phyloP scores from a whole-genome alignment of 1,140 invertebrate species.

The Ganaspis sp. region DNA sequence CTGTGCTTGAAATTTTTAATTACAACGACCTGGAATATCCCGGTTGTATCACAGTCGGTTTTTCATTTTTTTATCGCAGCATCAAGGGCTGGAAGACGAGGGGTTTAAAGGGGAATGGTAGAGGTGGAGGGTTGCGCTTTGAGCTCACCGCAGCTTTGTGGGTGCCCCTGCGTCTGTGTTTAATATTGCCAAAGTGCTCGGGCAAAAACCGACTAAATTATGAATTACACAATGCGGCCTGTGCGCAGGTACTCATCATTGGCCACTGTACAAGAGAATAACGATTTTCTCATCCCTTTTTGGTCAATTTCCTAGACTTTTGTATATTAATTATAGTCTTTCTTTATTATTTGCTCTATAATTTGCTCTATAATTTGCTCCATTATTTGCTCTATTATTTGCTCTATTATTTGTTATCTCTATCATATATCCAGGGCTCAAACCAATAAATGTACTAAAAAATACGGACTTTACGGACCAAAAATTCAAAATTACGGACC shows the following conservation, averaged over 20 bases:
- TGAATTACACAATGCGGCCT: conserved; percentile 56
- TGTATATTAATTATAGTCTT: not conserved
- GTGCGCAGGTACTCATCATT: conserved; percentile 54
- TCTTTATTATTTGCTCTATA: too few relatives aligned
- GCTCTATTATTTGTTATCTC: too few relatives aligned
- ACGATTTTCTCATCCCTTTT: not conserved
- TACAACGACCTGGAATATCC: conserved; percentile 21
- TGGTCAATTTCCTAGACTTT: not conserved
- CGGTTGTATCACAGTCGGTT: conserved; percentile 7
- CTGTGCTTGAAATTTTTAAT: not conserved
- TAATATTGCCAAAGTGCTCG: conserved; percentile 71
- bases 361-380: too few relatives aligned
- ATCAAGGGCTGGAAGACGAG: conserved; percentile 24
- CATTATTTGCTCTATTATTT: too few relatives aligned
- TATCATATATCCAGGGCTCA: too few relatives aligned
- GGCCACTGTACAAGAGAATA: conserved; percentile 43
- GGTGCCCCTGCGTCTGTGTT: conserved; percentile 60
- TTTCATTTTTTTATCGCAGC: conserved; percentile 38
- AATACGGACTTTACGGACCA: too few relatives aligned
- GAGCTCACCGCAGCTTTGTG: conserved; percentile 67
- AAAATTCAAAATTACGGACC: too few relatives aligned
- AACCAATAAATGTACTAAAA: too few relatives aligned
- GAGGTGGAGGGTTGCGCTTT: conserved; percentile 59
- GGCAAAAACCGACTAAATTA: conserved; percentile 69
- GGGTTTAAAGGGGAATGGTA: conserved; percentile 42